Percentiles rank a stretch among this genome's conserved stretches.
Evolutionary conservation across 2,113 vertebrate species (phyloP).

Genomic region (Thinocorus orbignyianus): DNA sequence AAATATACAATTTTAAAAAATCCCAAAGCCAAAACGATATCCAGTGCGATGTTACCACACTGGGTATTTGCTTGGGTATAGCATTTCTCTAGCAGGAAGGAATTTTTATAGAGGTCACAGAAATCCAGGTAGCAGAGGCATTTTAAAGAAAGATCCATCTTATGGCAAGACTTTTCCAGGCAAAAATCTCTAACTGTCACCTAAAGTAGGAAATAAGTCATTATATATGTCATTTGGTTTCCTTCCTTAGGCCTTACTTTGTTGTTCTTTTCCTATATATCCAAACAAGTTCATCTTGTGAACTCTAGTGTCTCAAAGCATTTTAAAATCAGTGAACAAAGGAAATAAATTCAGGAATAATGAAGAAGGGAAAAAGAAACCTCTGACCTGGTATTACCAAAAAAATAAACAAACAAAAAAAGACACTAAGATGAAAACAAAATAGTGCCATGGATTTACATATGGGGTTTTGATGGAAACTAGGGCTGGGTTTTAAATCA

Average conservation of each 20-base stretch:
- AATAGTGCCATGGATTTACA: conserved; percentile 85
- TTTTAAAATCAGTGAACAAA: conserved; percentile 58
- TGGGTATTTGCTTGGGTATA: background rate
- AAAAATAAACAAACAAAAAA: conserved; percentile 64
- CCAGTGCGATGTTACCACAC: background rate
- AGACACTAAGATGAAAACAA: conserved; percentile 85
- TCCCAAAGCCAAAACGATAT: background rate
- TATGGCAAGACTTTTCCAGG: background rate
- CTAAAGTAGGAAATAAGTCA: background rate
- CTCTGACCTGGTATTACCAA: conserved; percentile 76
- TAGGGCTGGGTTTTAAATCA: conserved; percentile 83
- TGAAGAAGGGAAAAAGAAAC: conserved; percentile 70
- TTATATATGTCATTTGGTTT: background rate
- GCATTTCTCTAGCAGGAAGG: background rate
- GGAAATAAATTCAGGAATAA: conserved; percentile 69
- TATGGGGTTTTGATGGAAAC: conserved; percentile 83
- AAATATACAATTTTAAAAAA: background rate
- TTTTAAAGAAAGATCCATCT: background rate
- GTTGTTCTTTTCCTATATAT: background rate
- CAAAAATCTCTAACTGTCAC: background rate
- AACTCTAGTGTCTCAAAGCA: background rate
- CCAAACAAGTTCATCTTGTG: background rate
- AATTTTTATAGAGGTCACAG: background rate
- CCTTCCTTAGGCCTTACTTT: background rate
- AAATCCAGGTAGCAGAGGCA: background rate